A percentile compares a stretch with the other conserved stretches of the same genome.
phyloP scores from a whole-genome alignment of 2,888 invertebrate genomes.

The Rhingia rostrata region DNA sequence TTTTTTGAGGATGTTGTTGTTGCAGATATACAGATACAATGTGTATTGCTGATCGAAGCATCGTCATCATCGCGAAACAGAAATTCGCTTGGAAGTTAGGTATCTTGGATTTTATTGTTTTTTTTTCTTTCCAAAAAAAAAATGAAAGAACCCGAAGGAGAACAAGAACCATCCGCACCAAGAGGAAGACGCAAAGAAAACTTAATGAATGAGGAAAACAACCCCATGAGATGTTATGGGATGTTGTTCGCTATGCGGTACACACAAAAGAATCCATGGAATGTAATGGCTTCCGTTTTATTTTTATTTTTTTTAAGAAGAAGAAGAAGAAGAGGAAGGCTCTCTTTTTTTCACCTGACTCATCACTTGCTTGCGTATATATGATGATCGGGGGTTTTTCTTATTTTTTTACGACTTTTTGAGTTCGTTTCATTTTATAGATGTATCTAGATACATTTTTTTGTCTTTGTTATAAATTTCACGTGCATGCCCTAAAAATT shows the following conservation, averaged over 20 bases:
- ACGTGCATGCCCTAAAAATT: slow-evolving; percentile 57
- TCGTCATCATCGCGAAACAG: slow-evolving; percentile 16
- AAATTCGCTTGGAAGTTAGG: slow-evolving; percentile 6
- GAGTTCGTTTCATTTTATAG: slow-evolving; percentile 55
- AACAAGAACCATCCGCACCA: neutral
- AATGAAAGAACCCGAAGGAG: slow-evolving; percentile 3
- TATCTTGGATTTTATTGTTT: neutral
- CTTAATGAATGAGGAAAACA: slow-evolving; percentile 62
- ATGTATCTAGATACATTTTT: slow-evolving; percentile 32
- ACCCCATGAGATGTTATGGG: slow-evolving; percentile 46
- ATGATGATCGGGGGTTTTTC: slow-evolving; percentile 45
- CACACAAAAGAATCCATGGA: slow-evolving; percentile 70
- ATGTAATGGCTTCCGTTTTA: slow-evolving; percentile 74
- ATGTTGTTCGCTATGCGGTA: slow-evolving; percentile 61
- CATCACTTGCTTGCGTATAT: slow-evolving; percentile 63
- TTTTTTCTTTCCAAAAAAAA: neutral
- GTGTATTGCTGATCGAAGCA: slow-evolving; percentile 23
- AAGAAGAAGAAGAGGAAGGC: no score
- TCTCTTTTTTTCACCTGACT: slow-evolving; percentile 62
- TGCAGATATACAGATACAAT: slow-evolving; percentile 19
- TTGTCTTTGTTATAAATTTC: slow-evolving; percentile 62
- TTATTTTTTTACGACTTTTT: slow-evolving; percentile 66
- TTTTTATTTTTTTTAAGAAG: neutral
- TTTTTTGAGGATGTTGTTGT: neutral
- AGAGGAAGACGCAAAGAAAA: slow-evolving; percentile 5